Base-by-base conservation (phyloP, 2,113 vertebrate species). In the Alectura lathami region DNA sequence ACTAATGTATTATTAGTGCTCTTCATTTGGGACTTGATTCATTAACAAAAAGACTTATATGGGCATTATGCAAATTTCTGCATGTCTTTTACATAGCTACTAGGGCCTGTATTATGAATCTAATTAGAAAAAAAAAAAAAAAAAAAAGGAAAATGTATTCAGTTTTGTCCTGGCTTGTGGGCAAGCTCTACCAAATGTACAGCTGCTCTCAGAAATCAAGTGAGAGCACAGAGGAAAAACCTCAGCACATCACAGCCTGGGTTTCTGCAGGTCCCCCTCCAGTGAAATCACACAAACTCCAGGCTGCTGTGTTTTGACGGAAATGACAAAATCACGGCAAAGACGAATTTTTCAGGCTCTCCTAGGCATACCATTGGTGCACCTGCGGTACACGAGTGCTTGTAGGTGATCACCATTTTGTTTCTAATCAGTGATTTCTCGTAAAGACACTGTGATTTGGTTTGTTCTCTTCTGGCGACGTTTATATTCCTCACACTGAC, bases 1-100 rank as follows among this genome's bases (percentile, higher is more conserved):
- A 69, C 85, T 75, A 54, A 78, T 87, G 80, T 94, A 75, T 85
- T 85, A 88, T 92, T 87, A 95, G 80, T 63, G 87, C 94, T 96
- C 83, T 87, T 91, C 83, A 56, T 90, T 73, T 72, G 91, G 85
- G 91, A 57, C 94, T 73, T 27, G 73, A 88, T 80, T 91, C 75
- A 93, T 93, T 91, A 93, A 62, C 82, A 68, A 66, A 48, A 86
- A 83, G 79, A 85, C 80, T 93, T 43, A 13, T 40, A 60, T 32
- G 82, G 90, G 84, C 79, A 84, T 91, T 90, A 85, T 94, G 94
- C 48, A 94, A 94, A 96, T 93, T 38, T 60, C 18, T 34, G 6
- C 48, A 8, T 32, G 60, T 17, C 56, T 89, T 83, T 80, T 69
- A 54, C 83, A 77, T 30, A 56, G 70, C 78, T 40, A 30, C 57